Conservation (phyloP, 2,797 vertebrate genomes). For the Brachymystax lenok region DNA sequence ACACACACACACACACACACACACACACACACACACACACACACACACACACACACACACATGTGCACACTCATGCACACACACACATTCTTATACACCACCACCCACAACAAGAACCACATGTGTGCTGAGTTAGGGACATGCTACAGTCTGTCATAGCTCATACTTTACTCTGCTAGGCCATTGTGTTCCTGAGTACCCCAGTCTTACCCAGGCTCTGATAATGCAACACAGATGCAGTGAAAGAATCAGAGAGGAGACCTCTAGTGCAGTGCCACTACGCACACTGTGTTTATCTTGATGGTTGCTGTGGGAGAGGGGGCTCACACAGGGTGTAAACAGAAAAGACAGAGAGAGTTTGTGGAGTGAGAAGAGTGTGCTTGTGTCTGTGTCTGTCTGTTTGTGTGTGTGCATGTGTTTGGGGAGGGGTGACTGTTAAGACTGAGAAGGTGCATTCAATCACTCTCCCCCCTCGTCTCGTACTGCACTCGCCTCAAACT, state of each 20-base stretch:
- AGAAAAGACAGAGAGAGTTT: constrained; percentile 24
- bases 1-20: constrained; percentile 19
- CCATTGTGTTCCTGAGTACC: constrained; percentile 30
- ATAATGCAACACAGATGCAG: constrained; percentile 69
- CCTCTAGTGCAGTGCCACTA: constrained; percentile 2
- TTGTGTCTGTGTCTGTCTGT: neutral
- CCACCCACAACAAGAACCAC: constrained; percentile 43
- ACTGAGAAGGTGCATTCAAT: constrained; percentile 36
- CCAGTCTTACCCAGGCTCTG: constrained; percentile 37
- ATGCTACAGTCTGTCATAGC: constrained; percentile 3
- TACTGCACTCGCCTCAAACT: constrained; percentile 46
- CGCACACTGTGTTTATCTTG: constrained; percentile 58
- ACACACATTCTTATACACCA: constrained; percentile 36
- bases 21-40: constrained; percentile 5
- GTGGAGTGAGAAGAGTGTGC: constrained; percentile 38
- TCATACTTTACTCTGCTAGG: constrained; percentile 29
- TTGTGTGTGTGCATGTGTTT: neutral
- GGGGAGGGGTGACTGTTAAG: neutral
- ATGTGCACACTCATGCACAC: constrained; percentile 6
- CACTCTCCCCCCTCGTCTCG: constrained; percentile 30
- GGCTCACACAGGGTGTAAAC: constrained; percentile 59
- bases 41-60: constrained; percentile 27
- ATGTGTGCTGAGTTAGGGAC: constrained; percentile 37
- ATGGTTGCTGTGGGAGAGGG: constrained; percentile 49
- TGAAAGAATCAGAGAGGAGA: constrained; percentile 4